These are phyloP conservation scores for Ectropis grisescens DNA, from an alignment of 1,140 invertebrate species.

Conservation along the genomic window DNA sequence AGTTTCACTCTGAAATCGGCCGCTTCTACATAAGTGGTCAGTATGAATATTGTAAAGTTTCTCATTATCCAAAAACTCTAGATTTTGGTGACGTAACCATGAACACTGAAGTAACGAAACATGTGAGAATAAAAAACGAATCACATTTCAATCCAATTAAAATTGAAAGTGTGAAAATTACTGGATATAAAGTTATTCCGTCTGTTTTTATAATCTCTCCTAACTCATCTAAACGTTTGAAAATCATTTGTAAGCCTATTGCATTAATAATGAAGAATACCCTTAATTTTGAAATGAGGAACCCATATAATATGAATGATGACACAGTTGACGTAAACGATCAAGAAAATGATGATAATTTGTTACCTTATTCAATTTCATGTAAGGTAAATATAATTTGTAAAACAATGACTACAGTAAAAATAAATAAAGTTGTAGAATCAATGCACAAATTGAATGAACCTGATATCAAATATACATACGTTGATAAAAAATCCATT, in stretches of 20 bases:
- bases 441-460: conserved; percentile 46
- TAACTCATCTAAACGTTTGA: conserved; percentile 30
- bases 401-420: conserved; percentile 16
- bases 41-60: conserved; percentile 40
- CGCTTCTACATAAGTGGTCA: conserved; percentile 51
- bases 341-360: conserved; percentile 20
- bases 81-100: conserved; percentile 42
- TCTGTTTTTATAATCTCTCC: conserved; percentile 30
- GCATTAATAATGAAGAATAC: conserved; percentile 27
- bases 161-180: conserved; percentile 30
- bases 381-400: conserved; percentile 29
- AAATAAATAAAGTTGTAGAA: conserved; percentile 23
- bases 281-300: conserved; percentile 36
- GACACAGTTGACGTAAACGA: conserved; percentile 3
- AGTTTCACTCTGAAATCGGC: conserved; percentile 48
- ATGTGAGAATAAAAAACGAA: conserved; percentile 36
- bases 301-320: conserved; percentile 22
- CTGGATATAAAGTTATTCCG: conserved; percentile 34
- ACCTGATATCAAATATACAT: conserved; percentile 32
- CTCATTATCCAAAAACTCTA: conserved; percentile 33
- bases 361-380: conserved; percentile 28
- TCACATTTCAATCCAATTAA: conserved; percentile 32
- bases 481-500: conserved; percentile 25
- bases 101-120: conserved; percentile 30
- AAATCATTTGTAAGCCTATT: conserved; percentile 33